phyloP scores from a whole-genome alignment of 1,140 invertebrate genomes.

The Marisa cornuarietis region DNA sequence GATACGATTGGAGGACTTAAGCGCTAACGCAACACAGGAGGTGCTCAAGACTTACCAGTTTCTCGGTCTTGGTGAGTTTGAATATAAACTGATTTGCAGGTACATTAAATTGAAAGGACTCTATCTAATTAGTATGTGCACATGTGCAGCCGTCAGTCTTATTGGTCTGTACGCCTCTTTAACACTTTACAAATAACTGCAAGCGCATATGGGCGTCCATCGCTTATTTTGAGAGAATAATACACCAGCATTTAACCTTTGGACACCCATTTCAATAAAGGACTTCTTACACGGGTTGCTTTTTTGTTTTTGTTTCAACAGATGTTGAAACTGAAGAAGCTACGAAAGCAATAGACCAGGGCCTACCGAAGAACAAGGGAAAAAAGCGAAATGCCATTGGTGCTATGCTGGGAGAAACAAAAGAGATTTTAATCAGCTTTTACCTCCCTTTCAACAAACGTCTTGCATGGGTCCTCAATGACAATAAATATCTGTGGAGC shows the following conservation, averaged over 20 bases:
- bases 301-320: not conserved
- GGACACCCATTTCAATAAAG: too few species aligned
- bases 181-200: not conserved
- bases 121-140: too few species aligned
- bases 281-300: too few species aligned
- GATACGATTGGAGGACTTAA: slow-evolving; percentile 15
- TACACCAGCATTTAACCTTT: too few species aligned
- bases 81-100: too few species aligned
- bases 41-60: not conserved
- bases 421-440: not conserved
- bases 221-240: not conserved
- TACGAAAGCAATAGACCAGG: not conserved
- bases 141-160: too few species aligned
- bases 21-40: not conserved
- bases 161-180: too few species aligned
- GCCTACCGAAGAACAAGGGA: not conserved
- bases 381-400: not conserved
- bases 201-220: not conserved
- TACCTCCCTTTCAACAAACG: not conserved
- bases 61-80: slow-evolving; percentile 2
- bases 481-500: not conserved
- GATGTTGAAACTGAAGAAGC: not conserved
- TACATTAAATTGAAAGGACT: too few species aligned
- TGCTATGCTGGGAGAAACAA: not conserved
- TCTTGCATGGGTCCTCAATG: not conserved